A percentile compares a stretch with the other conserved stretches of the same genome.
These are phyloP conservation scores for Tipula confusa DNA, from an alignment of 2,888 invertebrate species.

Conservation along the genomic window DNA sequence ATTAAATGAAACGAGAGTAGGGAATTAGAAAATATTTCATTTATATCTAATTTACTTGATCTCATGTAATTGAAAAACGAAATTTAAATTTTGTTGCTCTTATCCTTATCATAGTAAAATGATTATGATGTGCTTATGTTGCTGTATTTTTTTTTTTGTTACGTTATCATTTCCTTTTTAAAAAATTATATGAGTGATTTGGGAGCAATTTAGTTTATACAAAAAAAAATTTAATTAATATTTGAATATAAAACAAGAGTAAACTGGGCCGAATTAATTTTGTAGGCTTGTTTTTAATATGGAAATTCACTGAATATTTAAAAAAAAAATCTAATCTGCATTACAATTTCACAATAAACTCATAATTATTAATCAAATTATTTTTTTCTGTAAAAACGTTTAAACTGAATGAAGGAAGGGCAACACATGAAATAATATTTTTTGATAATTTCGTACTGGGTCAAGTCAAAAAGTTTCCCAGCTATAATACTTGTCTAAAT, in stretches of 20 bases:
- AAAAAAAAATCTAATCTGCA: too few species aligned
- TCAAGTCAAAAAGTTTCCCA: too few species aligned
- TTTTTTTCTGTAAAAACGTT: too few species aligned
- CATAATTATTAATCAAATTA: too few species aligned
- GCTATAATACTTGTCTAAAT: too few species aligned
- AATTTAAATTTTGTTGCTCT: background rate
- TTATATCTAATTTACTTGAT: conserved; percentile 6
- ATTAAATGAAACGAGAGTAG: conserved; percentile 6
- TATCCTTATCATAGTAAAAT: background rate
- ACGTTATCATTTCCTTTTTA: background rate
- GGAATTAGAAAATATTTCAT: conserved; percentile 6
- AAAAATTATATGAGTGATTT: background rate
- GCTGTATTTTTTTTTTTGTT: conserved; percentile 4
- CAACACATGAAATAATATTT: too few species aligned
- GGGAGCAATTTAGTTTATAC: background rate
- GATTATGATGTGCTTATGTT: background rate
- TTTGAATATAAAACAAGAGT: background rate
- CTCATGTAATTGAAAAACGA: background rate
- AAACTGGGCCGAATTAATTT: background rate
- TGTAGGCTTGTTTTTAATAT: background rate
- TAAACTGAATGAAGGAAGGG: too few species aligned
- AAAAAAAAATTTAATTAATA: background rate
- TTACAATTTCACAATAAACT: background rate
- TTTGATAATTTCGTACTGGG: too few species aligned
- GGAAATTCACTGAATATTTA: background rate